Conservation (phyloP, 2,797 vertebrate genomes). For the Tragopan temminckii region DNA sequence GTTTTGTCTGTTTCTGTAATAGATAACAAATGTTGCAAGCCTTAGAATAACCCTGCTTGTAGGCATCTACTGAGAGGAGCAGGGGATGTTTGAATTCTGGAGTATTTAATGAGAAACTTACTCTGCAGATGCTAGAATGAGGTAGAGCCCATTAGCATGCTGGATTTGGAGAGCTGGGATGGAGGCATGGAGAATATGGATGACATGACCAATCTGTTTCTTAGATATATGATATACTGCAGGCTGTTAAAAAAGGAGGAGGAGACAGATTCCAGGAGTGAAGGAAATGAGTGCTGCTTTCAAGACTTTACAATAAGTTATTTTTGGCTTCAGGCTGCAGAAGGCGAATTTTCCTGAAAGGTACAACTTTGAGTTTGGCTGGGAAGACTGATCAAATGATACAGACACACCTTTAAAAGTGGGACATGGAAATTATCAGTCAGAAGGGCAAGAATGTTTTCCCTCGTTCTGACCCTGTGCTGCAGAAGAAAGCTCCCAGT, state of each 20-base stretch:
- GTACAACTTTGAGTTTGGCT: constrained; percentile 5
- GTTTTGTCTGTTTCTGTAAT: constrained; percentile 3
- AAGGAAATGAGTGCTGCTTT: constrained; percentile 29
- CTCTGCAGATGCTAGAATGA: neutral
- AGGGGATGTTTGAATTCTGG: constrained; percentile 25
- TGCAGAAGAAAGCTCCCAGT: neutral
- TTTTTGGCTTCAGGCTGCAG: constrained; percentile 37
- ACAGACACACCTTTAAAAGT: neutral
- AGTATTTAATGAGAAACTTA: constrained; percentile 55
- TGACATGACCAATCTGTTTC: neutral
- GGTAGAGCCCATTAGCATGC: neutral
- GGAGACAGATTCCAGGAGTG: neutral
- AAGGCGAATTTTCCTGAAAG: neutral
- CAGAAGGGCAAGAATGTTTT: constrained; percentile 27
- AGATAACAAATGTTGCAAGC: neutral
- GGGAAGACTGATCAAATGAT: neutral
- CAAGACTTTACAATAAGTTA: constrained; percentile 12
- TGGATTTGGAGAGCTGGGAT: neutral
- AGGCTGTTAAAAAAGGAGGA: constrained; percentile 38
- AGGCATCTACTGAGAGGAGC: constrained; percentile 10
- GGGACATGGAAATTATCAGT: neutral
- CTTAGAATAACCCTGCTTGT: constrained; percentile 6
- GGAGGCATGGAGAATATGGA: neutral
- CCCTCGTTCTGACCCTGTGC: neutral
- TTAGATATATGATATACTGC: neutral